Conservation (phyloP, 2,113 vertebrate genomes). For the Vulpes lagopus region DNA sequence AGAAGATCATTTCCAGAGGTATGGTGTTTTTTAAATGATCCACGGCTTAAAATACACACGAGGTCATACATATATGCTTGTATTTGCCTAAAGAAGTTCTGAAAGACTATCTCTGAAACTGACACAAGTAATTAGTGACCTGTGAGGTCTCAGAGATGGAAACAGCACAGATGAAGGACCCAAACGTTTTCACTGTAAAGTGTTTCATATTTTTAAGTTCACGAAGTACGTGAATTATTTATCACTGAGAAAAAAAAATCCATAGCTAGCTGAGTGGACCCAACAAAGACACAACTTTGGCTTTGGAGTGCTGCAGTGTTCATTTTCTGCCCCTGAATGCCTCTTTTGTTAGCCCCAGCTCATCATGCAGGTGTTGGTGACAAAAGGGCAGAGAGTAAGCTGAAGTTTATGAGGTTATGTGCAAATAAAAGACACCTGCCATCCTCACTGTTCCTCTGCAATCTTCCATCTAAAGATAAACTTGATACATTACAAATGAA, state of each 20-base stretch:
- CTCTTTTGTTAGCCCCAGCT: conserved; percentile 33
- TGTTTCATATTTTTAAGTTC: background rate
- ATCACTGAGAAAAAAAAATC: background rate
- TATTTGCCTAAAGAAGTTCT: conserved; percentile 12
- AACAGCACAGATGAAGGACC: background rate
- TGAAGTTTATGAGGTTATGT: conserved; percentile 41
- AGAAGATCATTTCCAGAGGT: background rate
- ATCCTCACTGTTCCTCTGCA: background rate
- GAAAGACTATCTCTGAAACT: background rate
- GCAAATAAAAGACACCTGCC: conserved; percentile 54
- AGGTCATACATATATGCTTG: background rate
- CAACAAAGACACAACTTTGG: background rate
- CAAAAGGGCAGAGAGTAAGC: conserved; percentile 52
- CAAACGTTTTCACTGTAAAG: background rate
- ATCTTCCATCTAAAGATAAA: background rate
- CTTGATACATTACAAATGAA: background rate
- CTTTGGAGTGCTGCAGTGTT: background rate
- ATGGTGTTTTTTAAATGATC: background rate
- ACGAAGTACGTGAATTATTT: background rate
- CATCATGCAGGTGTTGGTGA: conserved; percentile 24
- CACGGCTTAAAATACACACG: background rate
- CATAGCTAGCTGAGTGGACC: background rate
- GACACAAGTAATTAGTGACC: background rate
- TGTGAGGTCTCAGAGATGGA: background rate
- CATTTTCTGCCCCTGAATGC: background rate